Evolutionary conservation across 2,113 vertebrate genomes (phyloP).

Genomic region (Etheostoma cragini): DNA sequence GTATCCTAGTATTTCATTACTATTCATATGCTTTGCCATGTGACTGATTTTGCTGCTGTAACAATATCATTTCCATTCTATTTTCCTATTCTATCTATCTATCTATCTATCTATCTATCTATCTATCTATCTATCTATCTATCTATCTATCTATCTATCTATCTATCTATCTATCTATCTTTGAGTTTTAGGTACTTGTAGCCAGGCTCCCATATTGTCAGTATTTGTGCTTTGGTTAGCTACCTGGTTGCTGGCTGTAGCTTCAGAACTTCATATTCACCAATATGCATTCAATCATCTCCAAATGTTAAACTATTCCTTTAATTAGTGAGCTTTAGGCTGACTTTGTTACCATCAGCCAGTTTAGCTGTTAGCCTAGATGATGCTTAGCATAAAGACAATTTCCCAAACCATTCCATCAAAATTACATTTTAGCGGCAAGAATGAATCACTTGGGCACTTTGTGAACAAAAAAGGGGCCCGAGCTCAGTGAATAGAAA

Average conservation of each 20-base stretch:
- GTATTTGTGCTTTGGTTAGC: neutral
- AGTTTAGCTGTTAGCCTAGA: neutral
- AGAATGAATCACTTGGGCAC: neutral
- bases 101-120: too few relatives aligned
- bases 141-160: too few relatives aligned
- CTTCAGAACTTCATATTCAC: neutral
- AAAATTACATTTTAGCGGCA: constrained; percentile 3
- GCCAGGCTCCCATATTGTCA: neutral
- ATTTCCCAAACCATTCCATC: neutral
- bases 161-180: too few relatives aligned
- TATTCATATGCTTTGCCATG: too few relatives aligned
- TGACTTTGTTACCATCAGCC: neutral
- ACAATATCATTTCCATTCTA: too few relatives aligned
- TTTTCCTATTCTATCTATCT: too few relatives aligned
- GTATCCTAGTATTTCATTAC: too few relatives aligned
- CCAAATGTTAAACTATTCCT: too few relatives aligned
- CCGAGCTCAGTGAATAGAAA: constrained; percentile 29
- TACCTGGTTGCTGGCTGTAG: neutral
- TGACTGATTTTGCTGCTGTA: too few relatives aligned
- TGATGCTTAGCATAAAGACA: neutral
- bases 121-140: too few relatives aligned
- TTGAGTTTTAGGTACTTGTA: neutral
- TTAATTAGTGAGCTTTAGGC: too few relatives aligned
- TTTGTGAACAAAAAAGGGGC: constrained; percentile 6
- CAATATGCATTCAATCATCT: too few relatives aligned